Percentiles rank a stretch among this genome's conserved stretches.
phyloP scores from a whole-genome alignment of 2,797 vertebrate genomes.

The Micropoecilia bifurca region DNA sequence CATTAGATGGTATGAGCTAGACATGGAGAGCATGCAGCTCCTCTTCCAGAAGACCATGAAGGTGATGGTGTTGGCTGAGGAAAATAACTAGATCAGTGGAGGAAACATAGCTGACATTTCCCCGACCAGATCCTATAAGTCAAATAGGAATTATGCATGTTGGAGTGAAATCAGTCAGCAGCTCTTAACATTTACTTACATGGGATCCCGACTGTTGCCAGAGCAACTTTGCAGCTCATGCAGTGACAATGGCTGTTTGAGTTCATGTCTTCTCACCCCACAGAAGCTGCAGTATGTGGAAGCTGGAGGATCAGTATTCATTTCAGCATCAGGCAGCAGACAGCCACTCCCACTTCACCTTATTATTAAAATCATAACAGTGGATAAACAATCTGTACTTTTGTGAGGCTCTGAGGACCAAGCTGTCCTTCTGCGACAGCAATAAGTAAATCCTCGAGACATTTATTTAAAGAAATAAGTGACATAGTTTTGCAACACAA shows the following conservation, averaged over 20 bases:
- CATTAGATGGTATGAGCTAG: slow-evolving; percentile 74
- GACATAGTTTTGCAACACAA: not conserved
- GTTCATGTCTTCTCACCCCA: slow-evolving; percentile 41
- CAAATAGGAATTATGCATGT: not conserved
- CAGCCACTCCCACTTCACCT: slow-evolving; percentile 31
- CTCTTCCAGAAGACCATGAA: slow-evolving; percentile 76
- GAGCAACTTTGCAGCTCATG: slow-evolving; percentile 72
- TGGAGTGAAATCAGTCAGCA: not conserved
- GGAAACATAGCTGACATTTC: not conserved
- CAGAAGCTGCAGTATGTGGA: slow-evolving; percentile 6
- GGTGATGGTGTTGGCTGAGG: slow-evolving; percentile 71
- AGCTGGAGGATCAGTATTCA: not conserved
- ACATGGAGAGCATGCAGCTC: slow-evolving; percentile 73
- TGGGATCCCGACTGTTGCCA: slow-evolving; percentile 72
- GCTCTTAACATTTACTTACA: slow-evolving; percentile 59
- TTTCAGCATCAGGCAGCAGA: not conserved
- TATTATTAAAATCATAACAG: slow-evolving; percentile 6
- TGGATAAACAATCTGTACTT: slow-evolving; percentile 24
- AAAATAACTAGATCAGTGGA: slow-evolving; percentile 15
- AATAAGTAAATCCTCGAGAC: not conserved
- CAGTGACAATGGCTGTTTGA: slow-evolving; percentile 60
- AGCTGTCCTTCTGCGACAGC: not conserved
- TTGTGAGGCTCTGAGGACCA: not conserved
- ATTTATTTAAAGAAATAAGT: not conserved
- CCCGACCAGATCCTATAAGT: not conserved